Percentiles rank a stretch among this genome's conserved stretches.
phyloP scores from a whole-genome alignment of 2,113 vertebrate genomes.

The Pleuronectes platessa region DNA sequence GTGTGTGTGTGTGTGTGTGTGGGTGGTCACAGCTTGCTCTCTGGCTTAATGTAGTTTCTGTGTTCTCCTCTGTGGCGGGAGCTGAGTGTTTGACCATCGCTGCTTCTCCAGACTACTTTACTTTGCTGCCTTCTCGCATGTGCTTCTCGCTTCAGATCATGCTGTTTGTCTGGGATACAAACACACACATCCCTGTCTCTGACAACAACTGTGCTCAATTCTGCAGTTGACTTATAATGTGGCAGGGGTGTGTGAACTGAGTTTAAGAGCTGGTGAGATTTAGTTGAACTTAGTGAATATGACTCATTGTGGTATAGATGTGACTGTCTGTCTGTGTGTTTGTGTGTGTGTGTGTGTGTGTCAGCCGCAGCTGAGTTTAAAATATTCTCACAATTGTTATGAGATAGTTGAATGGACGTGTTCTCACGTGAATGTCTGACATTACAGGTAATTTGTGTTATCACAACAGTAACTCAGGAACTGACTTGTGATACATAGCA shows the following conservation, averaged over 20 bases:
- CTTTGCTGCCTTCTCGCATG: slow-evolving; percentile 50
- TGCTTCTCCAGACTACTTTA: slow-evolving; percentile 8
- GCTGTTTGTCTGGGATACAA: not conserved
- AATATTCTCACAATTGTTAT: too few species aligned
- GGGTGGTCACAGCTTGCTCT: slow-evolving; percentile 3
- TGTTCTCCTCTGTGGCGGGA: not conserved
- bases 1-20: not conserved
- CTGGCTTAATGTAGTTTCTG: slow-evolving; percentile 8
- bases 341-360: too few species aligned
- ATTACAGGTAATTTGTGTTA: not conserved
- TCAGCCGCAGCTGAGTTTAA: too few species aligned
- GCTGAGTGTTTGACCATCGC: not conserved
- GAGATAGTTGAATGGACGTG: too few species aligned
- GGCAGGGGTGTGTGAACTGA: not conserved
- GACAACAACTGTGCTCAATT: not conserved
- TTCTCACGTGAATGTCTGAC: too few species aligned
- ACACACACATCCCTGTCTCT: not conserved
- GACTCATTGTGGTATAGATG: not conserved
- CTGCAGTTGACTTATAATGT: not conserved
- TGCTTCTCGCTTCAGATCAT: slow-evolving; percentile 13
- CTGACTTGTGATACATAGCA: too few species aligned
- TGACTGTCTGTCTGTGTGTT: not conserved
- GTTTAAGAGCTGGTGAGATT: not conserved
- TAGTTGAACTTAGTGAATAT: not conserved
- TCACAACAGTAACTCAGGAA: not conserved